A percentile compares a stretch with the other conserved stretches of the same genome.
These are phyloP conservation scores for Albula glossodonta DNA, from an alignment of 2,113 vertebrate genomes.

Conservation along the genomic window DNA sequence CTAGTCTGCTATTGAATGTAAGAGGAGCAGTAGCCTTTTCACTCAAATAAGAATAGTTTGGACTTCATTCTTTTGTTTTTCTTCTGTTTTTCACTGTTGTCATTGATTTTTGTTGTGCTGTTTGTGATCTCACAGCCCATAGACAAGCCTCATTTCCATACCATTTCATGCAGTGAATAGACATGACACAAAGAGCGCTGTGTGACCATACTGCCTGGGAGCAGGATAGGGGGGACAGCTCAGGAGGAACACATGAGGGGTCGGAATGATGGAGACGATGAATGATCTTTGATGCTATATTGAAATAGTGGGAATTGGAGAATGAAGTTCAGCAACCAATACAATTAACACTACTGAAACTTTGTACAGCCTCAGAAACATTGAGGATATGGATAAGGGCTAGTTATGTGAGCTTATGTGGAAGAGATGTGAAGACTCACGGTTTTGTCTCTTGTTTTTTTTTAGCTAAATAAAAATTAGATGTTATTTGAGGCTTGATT, in stretches of 20 bases:
- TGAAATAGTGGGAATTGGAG: background rate
- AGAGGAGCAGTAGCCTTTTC: background rate
- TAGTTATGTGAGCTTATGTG: background rate
- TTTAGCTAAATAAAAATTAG: slow-evolving; percentile 62
- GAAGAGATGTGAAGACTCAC: background rate
- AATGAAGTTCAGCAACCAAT: background rate
- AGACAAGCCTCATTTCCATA: slow-evolving; percentile 33
- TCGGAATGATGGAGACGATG: slow-evolving; percentile 7
- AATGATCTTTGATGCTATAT: slow-evolving; percentile 1
- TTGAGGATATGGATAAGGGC: background rate
- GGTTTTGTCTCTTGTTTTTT: slow-evolving; percentile 26
- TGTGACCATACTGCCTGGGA: background rate
- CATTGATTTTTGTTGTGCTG: slow-evolving; percentile 20
- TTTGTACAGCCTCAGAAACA: background rate
- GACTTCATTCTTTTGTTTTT: background rate
- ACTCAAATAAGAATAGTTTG: slow-evolving; percentile 5
- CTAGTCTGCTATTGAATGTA: background rate
- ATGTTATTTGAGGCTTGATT: slow-evolving; percentile 9
- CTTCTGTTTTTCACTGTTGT: slow-evolving; percentile 32
- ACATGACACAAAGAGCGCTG: background rate
- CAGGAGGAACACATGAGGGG: background rate
- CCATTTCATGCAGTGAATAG: slow-evolving; percentile 17
- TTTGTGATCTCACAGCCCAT: slow-evolving; percentile 30
- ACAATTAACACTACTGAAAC: background rate
- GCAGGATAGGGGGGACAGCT: background rate